Conservation (phyloP, 2,888 invertebrate species). For the Timema cristinae region DNA sequence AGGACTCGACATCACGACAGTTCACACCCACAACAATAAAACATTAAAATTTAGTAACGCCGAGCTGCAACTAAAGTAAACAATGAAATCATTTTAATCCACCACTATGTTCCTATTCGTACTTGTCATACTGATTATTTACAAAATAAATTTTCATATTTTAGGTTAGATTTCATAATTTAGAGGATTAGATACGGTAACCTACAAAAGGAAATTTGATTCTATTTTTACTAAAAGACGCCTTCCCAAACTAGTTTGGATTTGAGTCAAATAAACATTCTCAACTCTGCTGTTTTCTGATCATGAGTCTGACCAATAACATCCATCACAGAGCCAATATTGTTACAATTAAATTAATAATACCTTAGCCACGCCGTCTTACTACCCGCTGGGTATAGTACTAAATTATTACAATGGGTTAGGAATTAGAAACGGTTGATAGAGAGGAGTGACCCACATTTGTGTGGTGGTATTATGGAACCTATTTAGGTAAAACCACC, state of each 20-base stretch:
- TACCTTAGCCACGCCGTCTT: too few relatives aligned
- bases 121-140: neutral
- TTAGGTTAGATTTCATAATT: neutral
- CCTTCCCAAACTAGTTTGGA: neutral
- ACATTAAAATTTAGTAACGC: neutral
- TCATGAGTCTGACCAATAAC: neutral
- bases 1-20: neutral
- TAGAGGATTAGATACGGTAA: neutral
- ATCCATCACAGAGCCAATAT: neutral
- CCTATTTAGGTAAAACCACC: too few relatives aligned
- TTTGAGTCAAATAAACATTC: neutral
- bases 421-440: too few relatives aligned
- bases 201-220: neutral
- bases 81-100: neutral
- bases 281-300: neutral
- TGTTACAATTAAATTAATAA: neutral
- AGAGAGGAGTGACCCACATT: too few relatives aligned
- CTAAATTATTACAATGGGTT: too few relatives aligned
- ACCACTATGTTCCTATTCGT: neutral
- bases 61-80: neutral
- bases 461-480: too few relatives aligned
- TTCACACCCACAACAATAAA: neutral
- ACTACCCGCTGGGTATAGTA: too few relatives aligned
- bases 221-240: neutral
- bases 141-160: neutral